These are phyloP conservation scores for Creontiades dilutus DNA, from an alignment of 2,888 invertebrate genomes.

Conservation along the genomic window DNA sequence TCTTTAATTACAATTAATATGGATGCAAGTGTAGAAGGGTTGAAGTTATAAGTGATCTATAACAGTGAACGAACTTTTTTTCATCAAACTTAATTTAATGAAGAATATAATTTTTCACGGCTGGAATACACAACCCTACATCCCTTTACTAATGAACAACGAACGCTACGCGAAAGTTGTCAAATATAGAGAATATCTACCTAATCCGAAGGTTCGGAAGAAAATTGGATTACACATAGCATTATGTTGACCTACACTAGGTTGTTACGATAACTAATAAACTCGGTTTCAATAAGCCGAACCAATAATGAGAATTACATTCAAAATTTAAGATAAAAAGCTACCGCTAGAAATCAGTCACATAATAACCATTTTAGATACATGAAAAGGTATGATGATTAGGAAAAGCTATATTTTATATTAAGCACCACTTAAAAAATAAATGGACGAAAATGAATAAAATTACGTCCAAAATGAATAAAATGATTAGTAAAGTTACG, in stretches of 20 bases:
- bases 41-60: too few relatives aligned
- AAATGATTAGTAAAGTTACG: slow-evolving; percentile 16
- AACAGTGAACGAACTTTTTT: too few relatives aligned
- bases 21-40: too few relatives aligned
- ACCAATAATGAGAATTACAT: too few relatives aligned
- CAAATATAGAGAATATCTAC: neutral
- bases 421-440: slow-evolving; percentile 6
- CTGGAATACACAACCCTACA: neutral
- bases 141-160: neutral
- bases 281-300: too few relatives aligned
- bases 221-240: neutral
- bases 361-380: neutral
- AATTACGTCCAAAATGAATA: too few relatives aligned
- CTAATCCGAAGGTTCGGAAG: neutral
- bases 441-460: slow-evolving; percentile 38
- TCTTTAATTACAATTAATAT: too few relatives aligned
- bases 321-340: neutral
- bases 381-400: neutral
- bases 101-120: neutral
- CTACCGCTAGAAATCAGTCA: slow-evolving; percentile 10
- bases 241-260: neutral
- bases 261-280: neutral
- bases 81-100: too few relatives aligned
- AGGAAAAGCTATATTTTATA: neutral
- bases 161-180: neutral